phyloP scores from a whole-genome alignment of 1,140 invertebrate genomes.

The Nomia melanderi region DNA sequence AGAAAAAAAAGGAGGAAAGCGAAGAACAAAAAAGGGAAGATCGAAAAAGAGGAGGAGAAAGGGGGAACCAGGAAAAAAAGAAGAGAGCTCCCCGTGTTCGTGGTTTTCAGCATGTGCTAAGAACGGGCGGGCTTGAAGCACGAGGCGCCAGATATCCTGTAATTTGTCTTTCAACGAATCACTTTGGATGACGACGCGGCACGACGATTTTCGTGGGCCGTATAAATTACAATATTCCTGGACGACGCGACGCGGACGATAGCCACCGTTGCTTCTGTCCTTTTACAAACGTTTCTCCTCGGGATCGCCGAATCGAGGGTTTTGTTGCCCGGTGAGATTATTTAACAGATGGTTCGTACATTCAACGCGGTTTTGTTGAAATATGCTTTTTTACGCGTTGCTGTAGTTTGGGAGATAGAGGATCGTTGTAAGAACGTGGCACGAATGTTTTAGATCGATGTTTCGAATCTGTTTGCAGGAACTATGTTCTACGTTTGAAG shows the following conservation, averaged over 20 bases:
- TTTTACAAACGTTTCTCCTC: too few relatives aligned
- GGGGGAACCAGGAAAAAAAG: not conserved
- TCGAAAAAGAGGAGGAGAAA: conserved; percentile 3
- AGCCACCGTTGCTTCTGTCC: not conserved
- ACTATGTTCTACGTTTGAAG: too few relatives aligned
- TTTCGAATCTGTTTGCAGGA: too few relatives aligned
- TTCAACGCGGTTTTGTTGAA: too few relatives aligned
- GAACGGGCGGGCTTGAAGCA: conserved; percentile 21
- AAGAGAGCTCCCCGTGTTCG: not conserved
- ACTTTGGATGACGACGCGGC: conserved; percentile 15
- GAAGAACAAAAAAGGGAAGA: not conserved
- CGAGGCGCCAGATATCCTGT: conserved; percentile 45
- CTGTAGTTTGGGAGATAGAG: too few relatives aligned
- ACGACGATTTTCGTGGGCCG: conserved; percentile 20
- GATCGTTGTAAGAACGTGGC: too few relatives aligned
- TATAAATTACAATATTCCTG: conserved; percentile 30
- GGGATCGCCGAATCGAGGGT: too few relatives aligned
- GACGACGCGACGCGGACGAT: not conserved
- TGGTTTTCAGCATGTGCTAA: conserved; percentile 35
- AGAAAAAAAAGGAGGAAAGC: too few relatives aligned
- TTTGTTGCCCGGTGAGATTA: too few relatives aligned
- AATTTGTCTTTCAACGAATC: conserved; percentile 51
- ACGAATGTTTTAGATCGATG: too few relatives aligned
- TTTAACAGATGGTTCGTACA: too few relatives aligned
- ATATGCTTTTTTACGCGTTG: not conserved